Conservation (phyloP, 1,140 invertebrate genomes). For the Muscidifurax raptorellus region DNA sequence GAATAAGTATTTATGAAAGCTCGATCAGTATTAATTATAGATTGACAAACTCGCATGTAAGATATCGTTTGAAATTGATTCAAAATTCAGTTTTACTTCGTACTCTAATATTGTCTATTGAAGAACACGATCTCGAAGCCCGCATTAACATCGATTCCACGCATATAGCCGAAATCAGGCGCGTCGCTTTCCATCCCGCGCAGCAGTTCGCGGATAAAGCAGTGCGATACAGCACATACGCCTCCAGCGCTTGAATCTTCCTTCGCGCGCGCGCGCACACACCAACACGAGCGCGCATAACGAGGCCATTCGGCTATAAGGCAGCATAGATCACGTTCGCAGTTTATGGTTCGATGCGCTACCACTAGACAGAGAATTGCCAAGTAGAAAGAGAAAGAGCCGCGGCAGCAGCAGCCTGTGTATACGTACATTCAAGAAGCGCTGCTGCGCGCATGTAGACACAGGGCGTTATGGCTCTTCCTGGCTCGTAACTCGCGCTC, state of each 20-base stretch:
- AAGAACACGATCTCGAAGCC: background rate
- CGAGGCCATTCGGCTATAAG: conserved; percentile 55
- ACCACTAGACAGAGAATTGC: conserved; percentile 68
- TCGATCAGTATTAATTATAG: conserved; percentile 43
- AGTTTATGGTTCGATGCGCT: conserved; percentile 71
- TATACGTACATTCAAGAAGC: background rate
- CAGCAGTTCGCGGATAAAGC: background rate
- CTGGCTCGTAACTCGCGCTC: conserved; percentile 74
- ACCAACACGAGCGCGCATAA: conserved; percentile 43
- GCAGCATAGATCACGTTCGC: conserved; percentile 65
- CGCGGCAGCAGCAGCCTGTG: conserved; percentile 22
- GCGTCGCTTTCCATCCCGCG: background rate
- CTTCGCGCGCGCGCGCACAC: background rate
- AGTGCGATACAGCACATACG: background rate
- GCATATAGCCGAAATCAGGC: conserved; percentile 22
- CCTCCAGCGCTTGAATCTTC: background rate
- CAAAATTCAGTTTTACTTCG: too few species aligned
- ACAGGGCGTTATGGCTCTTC: conserved; percentile 72
- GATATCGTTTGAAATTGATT: background rate
- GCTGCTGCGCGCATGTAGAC: conserved; percentile 48
- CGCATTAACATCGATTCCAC: background rate
- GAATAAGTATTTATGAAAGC: conserved; percentile 27
- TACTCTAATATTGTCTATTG: too few species aligned
- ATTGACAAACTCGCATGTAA: conserved; percentile 7
- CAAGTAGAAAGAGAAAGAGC: conserved; percentile 52